Evolutionary conservation across 2,888 invertebrate species (phyloP), one percentile per base, ranked within the genome.

Genomic region (Pristionchus japonicus): DNA sequence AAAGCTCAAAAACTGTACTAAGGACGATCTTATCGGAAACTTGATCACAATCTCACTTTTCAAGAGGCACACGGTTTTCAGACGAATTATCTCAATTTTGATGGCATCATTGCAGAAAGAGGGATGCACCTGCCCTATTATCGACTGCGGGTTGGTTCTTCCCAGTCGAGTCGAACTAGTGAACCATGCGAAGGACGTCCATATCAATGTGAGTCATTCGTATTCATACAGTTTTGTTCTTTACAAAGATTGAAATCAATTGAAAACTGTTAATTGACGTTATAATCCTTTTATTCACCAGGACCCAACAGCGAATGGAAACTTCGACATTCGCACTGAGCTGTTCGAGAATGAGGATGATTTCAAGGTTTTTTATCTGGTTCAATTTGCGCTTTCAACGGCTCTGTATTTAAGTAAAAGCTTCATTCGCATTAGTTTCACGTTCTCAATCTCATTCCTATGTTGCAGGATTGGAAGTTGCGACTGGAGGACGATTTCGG

Each of bases 281-380:
- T n/a, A n/a, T n/a, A n/a, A 17, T 40, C n/a, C 6, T 15, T 64
- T 85, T 23, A n/a, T n/a, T n/a, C n/a, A n/a, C n/a, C 64, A 85
- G 85, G 40, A 85, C 64, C 61, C 61, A 17, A 85, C 85, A 9
- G 85, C 85, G n/a, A 6, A 40, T 13, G 85, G 85, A n/a, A 64
- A 23, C 15, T 85, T 85, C 31, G 85, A 85, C 3, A 49, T 85
- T 27, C 85, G 43, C 3, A n/a, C n/a, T 27, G 85, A 85, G 40
- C 13, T 85, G 64, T 85, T 85, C 64, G 85, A 85, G 85, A 85
- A 85, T 52, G 85, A 85, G 64, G 40, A 64, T 20, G 85, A 85
- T 64, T 85, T 85, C 64, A 61, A 31, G 85, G 85, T 85, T 11
- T 13, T 57, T 84, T 80, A 20, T n/a, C n/a, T 13, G 20, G 23